Conservation (phyloP, 2,113 vertebrate genomes). For the Aspidoscelis tigris region DNA sequence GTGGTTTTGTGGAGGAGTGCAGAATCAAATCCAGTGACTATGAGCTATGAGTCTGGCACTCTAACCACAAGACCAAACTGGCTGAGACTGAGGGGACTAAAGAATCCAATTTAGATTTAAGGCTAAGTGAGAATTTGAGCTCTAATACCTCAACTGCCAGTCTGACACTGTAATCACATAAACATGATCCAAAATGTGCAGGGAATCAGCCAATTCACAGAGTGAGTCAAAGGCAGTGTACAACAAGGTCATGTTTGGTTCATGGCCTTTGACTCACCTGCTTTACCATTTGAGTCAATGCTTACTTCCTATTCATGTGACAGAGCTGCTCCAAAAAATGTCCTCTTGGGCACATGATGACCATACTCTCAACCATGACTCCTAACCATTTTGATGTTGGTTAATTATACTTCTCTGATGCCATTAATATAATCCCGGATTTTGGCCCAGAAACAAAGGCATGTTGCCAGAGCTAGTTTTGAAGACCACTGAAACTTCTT, state of each 20-base stretch:
- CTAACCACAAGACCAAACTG: too few species aligned
- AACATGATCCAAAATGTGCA: too few species aligned
- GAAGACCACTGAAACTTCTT: not conserved
- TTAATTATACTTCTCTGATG: too few species aligned
- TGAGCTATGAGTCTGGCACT: too few species aligned
- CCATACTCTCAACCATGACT: not conserved
- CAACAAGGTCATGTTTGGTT: too few species aligned
- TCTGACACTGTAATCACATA: not conserved
- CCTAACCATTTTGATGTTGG: not conserved
- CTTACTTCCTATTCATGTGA: not conserved
- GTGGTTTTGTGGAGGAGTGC: too few species aligned
- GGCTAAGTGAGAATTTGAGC: not conserved
- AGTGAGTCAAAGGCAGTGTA: too few species aligned
- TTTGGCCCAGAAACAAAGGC: not conserved
- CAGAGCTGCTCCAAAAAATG: not conserved
- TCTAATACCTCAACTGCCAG: not conserved
- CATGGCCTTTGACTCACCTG: not conserved
- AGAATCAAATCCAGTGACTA: too few species aligned
- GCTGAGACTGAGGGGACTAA: not conserved
- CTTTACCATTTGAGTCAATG: not conserved
- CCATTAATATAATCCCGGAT: too few species aligned
- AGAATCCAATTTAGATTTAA: not conserved
- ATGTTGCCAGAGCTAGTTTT: not conserved
- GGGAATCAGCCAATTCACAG: too few species aligned
- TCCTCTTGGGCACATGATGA: not conserved